Conservation (phyloP, 2,888 invertebrate genomes). For the Microctonus brassicae region DNA sequence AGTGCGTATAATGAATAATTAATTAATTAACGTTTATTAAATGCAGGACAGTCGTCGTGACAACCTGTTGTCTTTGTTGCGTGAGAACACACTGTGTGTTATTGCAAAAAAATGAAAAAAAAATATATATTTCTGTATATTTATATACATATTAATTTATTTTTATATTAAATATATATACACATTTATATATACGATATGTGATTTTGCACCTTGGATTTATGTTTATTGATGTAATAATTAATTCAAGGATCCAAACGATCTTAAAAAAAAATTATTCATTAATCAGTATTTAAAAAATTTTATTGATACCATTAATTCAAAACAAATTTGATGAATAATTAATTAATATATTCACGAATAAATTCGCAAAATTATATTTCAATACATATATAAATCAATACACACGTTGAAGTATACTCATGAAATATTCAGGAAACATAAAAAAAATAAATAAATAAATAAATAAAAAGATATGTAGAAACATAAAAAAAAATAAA, state of each 20-base stretch:
- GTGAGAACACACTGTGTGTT: background rate
- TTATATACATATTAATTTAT: too few relatives aligned
- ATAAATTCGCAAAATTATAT: background rate
- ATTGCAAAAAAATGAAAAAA: background rate
- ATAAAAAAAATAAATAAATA: too few relatives aligned
- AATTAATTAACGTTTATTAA: conserved; percentile 10
- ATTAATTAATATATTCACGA: background rate
- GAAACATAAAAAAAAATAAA: conserved; percentile 10
- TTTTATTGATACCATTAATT: background rate
- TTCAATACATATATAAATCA: too few relatives aligned
- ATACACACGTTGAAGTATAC: too few relatives aligned
- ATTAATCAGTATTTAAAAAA: background rate
- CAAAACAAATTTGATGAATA: background rate
- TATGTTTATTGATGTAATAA: background rate
- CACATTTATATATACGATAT: background rate
- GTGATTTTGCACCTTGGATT: conserved; percentile 3
- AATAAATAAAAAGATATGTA: too few relatives aligned
- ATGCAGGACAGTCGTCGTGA: background rate
- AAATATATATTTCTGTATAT: background rate
- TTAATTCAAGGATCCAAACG: background rate
- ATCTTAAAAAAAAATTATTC: background rate
- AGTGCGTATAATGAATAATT: conserved; percentile 17
- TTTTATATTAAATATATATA: background rate
- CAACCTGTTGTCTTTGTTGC: background rate
- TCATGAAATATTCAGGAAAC: too few relatives aligned